Evolutionary conservation across 2,113 vertebrate species (phyloP), one percentile per base, ranked within the genome.

Genomic region (Ciconia maguari): DNA sequence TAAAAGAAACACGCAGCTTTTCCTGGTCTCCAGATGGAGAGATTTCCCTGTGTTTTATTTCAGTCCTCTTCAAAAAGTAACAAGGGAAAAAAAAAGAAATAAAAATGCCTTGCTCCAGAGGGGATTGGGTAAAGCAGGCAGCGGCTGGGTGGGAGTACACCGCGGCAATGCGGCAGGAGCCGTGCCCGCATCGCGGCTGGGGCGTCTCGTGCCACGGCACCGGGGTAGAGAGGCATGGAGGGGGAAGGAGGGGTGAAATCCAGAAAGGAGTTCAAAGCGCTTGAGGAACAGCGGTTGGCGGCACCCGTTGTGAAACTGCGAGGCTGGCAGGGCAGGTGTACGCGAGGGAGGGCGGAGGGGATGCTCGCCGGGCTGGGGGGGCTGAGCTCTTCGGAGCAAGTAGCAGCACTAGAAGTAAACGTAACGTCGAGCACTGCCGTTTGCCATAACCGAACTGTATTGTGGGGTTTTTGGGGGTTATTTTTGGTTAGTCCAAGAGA

Each of bases 311-410:
- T 10, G n/a, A 38, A 19, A 83, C 16, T 6, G 11, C 32, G 14
- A 0, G 1, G 30, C 29, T 10, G 29, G 42, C 29, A 49, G 48
- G 1, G 15, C 24, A 10, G 36, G 57, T 1, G 34, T 1, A 1
- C 0, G 21, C 2, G 3, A 27, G 27, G 46, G 32, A 36, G 21
- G 9, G 52, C 3, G 10, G 34, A 52, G 36, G 9, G 7, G 20
- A 49, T 15, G 25, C 3, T 29, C 32, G 32, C 9, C 4, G 3
- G 30, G 49, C 34, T 38, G 19, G 9, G 22, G 10, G 3, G 19
- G 21, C 21, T 4, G 18, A 72, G 30, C 26, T 72, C 48, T 13
- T 25, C 15, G 48, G 30, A 87, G 38, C 16, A 22, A 57, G 38
- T 0, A n/a, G 24, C 38, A 48, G 32, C 21, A 29, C 44, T 44